Conservation (phyloP, 2,888 invertebrate species). For the Schrankia costaestrigalis region DNA sequence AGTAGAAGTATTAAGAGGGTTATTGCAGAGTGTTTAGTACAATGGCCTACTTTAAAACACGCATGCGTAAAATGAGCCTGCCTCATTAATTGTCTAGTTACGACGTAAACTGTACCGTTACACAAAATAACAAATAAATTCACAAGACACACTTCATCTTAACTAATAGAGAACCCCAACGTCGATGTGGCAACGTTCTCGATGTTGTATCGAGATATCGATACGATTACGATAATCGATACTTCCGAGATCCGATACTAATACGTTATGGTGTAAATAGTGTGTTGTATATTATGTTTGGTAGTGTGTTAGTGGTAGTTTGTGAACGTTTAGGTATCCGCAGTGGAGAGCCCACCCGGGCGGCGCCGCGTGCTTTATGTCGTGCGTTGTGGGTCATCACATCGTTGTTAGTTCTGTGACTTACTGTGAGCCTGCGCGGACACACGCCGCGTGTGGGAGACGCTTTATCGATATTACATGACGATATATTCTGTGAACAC, state of each 20-base stretch:
- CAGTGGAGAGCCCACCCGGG: constrained; percentile 24
- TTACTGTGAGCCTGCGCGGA: background rate
- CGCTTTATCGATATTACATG: no score
- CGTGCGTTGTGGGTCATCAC: no score
- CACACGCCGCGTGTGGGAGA: background rate
- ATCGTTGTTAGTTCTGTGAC: constrained; percentile 11
- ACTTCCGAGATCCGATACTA: constrained; percentile 35
- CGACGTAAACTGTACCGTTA: constrained; percentile 4
- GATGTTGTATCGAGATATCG: constrained; percentile 10
- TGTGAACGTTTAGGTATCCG: constrained; percentile 15
- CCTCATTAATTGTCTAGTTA: background rate
- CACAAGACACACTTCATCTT: constrained; percentile 13
- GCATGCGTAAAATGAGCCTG: constrained; percentile 4
- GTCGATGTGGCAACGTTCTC: constrained; percentile 16
- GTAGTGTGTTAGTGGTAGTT: background rate
- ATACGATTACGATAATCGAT: constrained; percentile 27
- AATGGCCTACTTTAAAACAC: no score
- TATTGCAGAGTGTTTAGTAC: no score
- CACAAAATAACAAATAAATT: constrained; percentile 5
- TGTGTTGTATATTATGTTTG: constrained; percentile 12
- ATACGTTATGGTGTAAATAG: constrained; percentile 23
- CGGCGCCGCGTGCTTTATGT: constrained; percentile 27
- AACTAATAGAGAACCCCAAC: constrained; percentile 27
- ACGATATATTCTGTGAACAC: no score
- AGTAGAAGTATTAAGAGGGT: no score